Conservation (phyloP, 2,888 invertebrate genomes). For the Lapara coniferarum region DNA sequence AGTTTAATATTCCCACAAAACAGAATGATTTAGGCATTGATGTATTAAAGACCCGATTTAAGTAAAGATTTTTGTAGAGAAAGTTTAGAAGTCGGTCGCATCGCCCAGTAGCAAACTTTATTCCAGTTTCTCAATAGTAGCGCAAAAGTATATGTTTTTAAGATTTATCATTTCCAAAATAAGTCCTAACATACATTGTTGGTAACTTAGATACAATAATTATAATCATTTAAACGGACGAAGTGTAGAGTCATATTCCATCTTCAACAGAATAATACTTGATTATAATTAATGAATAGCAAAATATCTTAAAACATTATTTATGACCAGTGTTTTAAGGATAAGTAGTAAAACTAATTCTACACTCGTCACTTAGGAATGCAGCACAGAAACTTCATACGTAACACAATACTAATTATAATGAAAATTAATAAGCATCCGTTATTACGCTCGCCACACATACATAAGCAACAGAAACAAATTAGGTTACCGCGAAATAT, state of each 20-base stretch:
- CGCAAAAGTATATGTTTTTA: constrained; percentile 37
- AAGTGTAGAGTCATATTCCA: too few relatives aligned
- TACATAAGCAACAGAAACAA: constrained; percentile 37
- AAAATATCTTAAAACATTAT: too few relatives aligned
- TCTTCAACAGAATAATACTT: too few relatives aligned
- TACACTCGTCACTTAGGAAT: not conserved
- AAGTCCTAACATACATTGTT: not conserved
- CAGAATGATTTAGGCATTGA: constrained; percentile 39
- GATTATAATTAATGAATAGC: too few relatives aligned
- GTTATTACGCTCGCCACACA: constrained; percentile 13
- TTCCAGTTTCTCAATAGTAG: constrained; percentile 67
- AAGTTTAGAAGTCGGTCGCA: constrained; percentile 72
- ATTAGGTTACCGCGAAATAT: constrained; percentile 47
- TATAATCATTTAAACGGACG: too few relatives aligned
- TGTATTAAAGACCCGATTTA: too few relatives aligned
- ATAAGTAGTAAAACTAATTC: not conserved
- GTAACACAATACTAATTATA: constrained; percentile 9
- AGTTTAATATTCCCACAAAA: constrained; percentile 3
- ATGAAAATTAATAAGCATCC: constrained; percentile 5
- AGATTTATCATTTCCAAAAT: constrained; percentile 23
- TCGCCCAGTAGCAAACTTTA: constrained; percentile 72
- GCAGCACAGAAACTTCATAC: not conserved
- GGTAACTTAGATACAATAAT: too few relatives aligned
- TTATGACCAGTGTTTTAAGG: too few relatives aligned
- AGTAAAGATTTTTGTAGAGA: constrained; percentile 59